A percentile compares a stretch with the other conserved stretches of the same genome.
phyloP scores from a whole-genome alignment of 2,113 vertebrate genomes.

The Lanius collurio region DNA sequence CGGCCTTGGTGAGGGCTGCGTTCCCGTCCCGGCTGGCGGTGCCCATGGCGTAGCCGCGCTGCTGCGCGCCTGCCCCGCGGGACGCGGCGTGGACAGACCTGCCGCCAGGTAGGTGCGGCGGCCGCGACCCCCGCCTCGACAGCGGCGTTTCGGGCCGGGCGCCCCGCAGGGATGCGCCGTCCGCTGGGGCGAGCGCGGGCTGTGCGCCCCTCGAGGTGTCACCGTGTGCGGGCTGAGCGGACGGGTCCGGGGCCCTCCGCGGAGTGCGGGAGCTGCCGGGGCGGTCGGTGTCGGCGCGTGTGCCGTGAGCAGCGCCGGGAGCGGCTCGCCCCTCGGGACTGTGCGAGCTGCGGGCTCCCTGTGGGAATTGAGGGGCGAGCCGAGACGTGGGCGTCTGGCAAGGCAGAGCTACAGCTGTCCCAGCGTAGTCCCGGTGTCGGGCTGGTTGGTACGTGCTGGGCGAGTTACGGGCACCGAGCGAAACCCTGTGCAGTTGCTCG shows the following conservation, averaged over 20 bases:
- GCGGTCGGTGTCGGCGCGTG: not conserved
- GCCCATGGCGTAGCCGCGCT: not conserved
- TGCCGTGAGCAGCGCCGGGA: not conserved
- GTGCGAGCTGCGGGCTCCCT: not conserved
- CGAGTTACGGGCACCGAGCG: not conserved
- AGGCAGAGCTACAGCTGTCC: not conserved
- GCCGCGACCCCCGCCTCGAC: not conserved
- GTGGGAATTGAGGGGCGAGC: rapidly evolving
- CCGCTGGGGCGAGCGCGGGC: not conserved
- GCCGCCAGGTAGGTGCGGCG: not conserved
- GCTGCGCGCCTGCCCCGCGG: not conserved
- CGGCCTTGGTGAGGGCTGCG: not conserved
- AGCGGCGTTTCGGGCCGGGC: not conserved
- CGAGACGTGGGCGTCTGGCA: not conserved
- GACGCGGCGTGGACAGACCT: not conserved
- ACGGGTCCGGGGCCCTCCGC: not conserved
- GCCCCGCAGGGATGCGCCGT: not conserved
- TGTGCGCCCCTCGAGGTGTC: not conserved
- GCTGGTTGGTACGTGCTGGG: not conserved
- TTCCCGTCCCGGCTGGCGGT: not conserved
- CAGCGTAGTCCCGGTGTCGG: rapidly evolving
- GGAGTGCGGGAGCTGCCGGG: not conserved
- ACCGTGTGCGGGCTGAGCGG: not conserved
- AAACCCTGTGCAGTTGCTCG: rapidly evolving
- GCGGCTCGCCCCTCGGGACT: not conserved